Conservation (phyloP, 2,888 invertebrate genomes). For the Siphlonurus alternatus region DNA sequence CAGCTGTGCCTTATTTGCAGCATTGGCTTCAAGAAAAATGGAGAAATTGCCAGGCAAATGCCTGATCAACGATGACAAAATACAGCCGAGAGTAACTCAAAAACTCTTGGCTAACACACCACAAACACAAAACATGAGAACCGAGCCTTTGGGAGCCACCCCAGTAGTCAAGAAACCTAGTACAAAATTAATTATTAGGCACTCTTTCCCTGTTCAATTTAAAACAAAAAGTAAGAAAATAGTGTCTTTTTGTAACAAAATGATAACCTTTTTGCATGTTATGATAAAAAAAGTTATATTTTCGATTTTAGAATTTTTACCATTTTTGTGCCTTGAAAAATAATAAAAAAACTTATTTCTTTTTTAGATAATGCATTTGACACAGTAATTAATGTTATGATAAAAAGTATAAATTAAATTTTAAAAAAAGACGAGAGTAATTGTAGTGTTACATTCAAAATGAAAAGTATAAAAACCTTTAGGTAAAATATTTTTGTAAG, state of each 20-base stretch:
- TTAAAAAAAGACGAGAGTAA: neutral
- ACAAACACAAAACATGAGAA: too few relatives aligned
- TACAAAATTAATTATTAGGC: neutral
- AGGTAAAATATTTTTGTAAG: conserved; percentile 16
- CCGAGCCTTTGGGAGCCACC: too few relatives aligned
- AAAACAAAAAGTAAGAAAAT: neutral
- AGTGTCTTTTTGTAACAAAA: neutral
- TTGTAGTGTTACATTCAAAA: conserved; percentile 1
- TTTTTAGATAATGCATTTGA: conserved; percentile 1
- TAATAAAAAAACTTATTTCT: neutral
- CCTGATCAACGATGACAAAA: too few relatives aligned
- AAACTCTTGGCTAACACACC: too few relatives aligned
- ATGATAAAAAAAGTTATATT: neutral
- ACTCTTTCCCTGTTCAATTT: neutral
- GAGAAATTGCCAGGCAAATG: neutral
- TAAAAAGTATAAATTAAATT: neutral
- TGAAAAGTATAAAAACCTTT: conserved; percentile 10
- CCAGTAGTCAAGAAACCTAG: neutral
- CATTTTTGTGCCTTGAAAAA: conserved; percentile 1
- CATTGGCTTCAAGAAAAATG: neutral
- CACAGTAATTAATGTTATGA: neutral
- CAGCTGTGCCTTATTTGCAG: neutral
- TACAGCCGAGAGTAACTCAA: too few relatives aligned
- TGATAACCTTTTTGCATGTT: neutral
- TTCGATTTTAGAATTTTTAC: neutral